Evolutionary conservation across 2,797 vertebrate genomes (phyloP).

Genomic region (Pteronotus mesoamericanus): DNA sequence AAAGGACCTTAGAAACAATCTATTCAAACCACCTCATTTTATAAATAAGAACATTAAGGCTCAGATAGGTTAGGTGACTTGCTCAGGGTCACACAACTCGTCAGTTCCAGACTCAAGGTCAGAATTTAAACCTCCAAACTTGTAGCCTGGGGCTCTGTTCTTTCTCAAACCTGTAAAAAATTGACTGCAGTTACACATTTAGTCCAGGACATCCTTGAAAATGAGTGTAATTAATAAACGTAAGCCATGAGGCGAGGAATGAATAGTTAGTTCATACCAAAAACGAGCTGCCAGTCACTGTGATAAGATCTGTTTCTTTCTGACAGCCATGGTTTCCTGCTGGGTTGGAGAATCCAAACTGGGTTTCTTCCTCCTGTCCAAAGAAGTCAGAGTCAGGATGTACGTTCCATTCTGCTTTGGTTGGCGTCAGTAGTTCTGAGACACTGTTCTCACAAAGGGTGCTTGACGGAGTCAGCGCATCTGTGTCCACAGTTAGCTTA

Average conservation of each 20-base stretch:
- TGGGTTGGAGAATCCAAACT: conserved; percentile 91
- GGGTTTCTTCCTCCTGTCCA: conserved; percentile 88
- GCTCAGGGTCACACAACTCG: background rate
- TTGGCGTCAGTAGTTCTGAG: conserved; percentile 87
- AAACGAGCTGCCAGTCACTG: conserved; percentile 88
- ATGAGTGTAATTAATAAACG: background rate
- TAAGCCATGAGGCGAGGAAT: conserved; percentile 30
- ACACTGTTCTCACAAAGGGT: conserved; percentile 84
- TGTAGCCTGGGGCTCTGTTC: background rate
- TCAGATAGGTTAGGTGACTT: conserved; percentile 31
- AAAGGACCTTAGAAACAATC: background rate
- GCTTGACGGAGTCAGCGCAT: conserved; percentile 85
- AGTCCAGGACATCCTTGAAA: conserved; percentile 24
- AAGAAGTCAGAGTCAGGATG: conserved; percentile 89
- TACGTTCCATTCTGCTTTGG: conserved; percentile 83
- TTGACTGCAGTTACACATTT: background rate
- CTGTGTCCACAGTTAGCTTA: conserved; percentile 85
- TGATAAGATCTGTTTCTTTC: conserved; percentile 89
- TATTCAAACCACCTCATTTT: background rate
- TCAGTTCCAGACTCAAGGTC: background rate
- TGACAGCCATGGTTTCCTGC: conserved; percentile 88
- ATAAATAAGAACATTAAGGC: conserved; percentile 48
- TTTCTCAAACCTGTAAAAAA: background rate
- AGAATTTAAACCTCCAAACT: background rate
- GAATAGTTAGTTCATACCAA: conserved; percentile 84